Percentiles rank a stretch among this genome's conserved stretches.
phyloP scores from a whole-genome alignment of 2,797 vertebrate species.

The Gymnopithys bicolor region DNA sequence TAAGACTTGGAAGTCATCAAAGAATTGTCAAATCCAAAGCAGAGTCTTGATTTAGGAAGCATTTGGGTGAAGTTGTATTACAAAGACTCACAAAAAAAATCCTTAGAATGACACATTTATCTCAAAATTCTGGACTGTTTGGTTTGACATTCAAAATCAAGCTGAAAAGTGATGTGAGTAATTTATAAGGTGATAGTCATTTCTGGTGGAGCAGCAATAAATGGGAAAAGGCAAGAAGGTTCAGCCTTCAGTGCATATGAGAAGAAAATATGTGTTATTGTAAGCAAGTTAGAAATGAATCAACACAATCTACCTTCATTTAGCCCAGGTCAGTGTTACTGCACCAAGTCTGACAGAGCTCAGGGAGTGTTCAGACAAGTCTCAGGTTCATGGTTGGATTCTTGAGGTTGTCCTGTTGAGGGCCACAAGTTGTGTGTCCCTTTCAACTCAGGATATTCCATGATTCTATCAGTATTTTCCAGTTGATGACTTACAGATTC shows the following conservation, averaged over 20 bases:
- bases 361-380: neutral
- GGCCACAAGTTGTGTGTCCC: neutral
- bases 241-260: neutral
- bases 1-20: neutral
- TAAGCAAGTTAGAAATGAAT: neutral
- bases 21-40: neutral
- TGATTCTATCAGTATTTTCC: neutral
- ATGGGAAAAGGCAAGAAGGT: neutral
- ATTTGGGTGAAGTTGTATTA: neutral
- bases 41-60: conserved; percentile 2
- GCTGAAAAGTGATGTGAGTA: neutral
- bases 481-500: neutral
- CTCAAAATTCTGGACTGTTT: neutral
- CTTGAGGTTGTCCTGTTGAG: neutral
- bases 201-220: neutral
- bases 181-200: neutral
- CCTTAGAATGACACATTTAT: neutral
- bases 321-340: neutral
- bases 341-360: neutral
- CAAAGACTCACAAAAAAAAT: neutral
- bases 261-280: neutral
- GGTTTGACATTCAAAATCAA: neutral
- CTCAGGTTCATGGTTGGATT: neutral
- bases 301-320: neutral
- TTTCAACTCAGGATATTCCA: neutral